Conservation (phyloP, 2,797 vertebrate species). For the Hemibagrus guttatus region DNA sequence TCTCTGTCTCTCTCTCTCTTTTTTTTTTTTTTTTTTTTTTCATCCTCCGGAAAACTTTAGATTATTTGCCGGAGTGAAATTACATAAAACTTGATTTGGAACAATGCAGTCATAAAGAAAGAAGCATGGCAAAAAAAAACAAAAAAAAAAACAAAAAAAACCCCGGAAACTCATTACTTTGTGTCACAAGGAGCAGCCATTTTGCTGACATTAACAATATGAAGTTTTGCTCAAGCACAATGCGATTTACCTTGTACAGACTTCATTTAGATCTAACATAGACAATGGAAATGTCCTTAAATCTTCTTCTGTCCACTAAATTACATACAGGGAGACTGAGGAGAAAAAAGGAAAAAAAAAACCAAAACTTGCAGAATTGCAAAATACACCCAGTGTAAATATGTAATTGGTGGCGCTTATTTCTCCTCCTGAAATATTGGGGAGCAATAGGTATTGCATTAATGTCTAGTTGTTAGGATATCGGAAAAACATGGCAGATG, state of each 20-base stretch:
- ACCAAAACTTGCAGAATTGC: constrained; percentile 68
- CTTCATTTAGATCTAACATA: constrained; percentile 74
- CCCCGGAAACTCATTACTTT: constrained; percentile 67
- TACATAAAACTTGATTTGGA: constrained; percentile 70
- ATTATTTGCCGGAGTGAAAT: constrained; percentile 66
- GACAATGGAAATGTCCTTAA: constrained; percentile 70
- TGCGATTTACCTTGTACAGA: constrained; percentile 63
- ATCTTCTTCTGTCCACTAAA: constrained; percentile 50
- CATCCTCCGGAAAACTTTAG: constrained; percentile 31
- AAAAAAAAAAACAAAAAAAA: constrained; percentile 64
- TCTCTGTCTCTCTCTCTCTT: not conserved
- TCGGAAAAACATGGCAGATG: constrained; percentile 76
- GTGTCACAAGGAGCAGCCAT: constrained; percentile 63
- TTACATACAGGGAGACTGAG: constrained; percentile 41
- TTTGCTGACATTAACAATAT: constrained; percentile 72
- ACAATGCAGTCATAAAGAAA: constrained; percentile 71
- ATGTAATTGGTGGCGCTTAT: constrained; percentile 80
- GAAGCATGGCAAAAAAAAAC: constrained; percentile 65
- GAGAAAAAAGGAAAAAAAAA: constrained; percentile 18
- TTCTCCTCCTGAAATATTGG: constrained; percentile 78
- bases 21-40: too few relatives aligned
- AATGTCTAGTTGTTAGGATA: constrained; percentile 78
- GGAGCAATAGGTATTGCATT: constrained; percentile 78
- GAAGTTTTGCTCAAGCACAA: constrained; percentile 67
- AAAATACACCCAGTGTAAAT: constrained; percentile 80